A percentile compares a stretch with the other conserved stretches of the same genome.
Evolutionary conservation across 1,140 invertebrate genomes (phyloP).

Genomic region (Ditylenchus dipsaci): DNA sequence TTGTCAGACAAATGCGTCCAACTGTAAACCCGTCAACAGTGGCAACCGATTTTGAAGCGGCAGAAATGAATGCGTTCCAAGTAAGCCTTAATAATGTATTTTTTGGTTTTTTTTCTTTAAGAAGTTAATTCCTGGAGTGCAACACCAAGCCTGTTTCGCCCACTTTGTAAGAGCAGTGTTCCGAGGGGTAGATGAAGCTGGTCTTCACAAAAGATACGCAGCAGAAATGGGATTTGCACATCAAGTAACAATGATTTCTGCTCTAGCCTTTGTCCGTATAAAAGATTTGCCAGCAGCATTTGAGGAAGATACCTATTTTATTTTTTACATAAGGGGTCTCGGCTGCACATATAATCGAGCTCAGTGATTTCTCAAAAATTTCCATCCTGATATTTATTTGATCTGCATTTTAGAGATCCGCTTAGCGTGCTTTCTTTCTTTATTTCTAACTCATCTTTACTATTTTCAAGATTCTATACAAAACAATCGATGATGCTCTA

Average conservation of each 20-base stretch:
- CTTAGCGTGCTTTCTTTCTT: too few relatives aligned
- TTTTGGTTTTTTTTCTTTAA: not conserved
- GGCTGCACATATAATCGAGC: too few relatives aligned
- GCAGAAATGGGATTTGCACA: not conserved
- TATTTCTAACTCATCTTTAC: not conserved
- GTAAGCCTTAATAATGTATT: not conserved
- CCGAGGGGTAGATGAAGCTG: not conserved
- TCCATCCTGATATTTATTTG: too few relatives aligned
- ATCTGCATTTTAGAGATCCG: too few relatives aligned
- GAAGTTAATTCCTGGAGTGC: not conserved
- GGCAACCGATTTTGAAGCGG: not conserved
- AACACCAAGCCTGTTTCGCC: not conserved
- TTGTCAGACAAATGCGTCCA: not conserved
- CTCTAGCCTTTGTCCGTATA: not conserved
- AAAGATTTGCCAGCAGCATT: not conserved
- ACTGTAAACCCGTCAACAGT: not conserved
- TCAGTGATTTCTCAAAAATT: too few relatives aligned
- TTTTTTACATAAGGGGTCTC: not conserved
- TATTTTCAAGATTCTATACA: not conserved
- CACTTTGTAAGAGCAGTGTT: not conserved
- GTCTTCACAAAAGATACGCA: not conserved
- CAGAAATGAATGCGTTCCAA: not conserved
- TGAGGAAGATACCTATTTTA: not conserved
- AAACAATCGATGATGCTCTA: not conserved
- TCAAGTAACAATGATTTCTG: not conserved